Evolutionary conservation across 2,113 vertebrate species (phyloP).

Genomic region (Toxotes jaculatrix): DNA sequence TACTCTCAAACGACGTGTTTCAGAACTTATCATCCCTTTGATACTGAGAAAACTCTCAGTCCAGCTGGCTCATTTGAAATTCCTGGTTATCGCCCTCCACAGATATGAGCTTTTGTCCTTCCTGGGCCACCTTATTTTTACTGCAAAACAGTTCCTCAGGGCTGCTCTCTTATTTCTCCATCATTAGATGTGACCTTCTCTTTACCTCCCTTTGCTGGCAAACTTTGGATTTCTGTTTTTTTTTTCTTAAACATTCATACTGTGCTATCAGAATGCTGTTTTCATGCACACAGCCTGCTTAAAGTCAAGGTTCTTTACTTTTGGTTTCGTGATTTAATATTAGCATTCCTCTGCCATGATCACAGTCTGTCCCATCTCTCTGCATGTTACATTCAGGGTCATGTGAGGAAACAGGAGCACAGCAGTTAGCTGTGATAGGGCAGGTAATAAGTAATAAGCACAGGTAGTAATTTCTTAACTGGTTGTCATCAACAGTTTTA

Average conservation of each 20-base stretch:
- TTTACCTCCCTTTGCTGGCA: background rate
- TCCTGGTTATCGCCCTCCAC: background rate
- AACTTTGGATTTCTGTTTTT: background rate
- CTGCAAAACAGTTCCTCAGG: no score
- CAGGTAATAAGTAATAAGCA: background rate
- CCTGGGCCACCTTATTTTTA: slow-evolving; percentile 5
- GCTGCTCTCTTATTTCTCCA: background rate
- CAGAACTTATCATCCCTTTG: background rate
- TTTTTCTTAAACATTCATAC: no score
- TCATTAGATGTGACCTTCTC: slow-evolving; percentile 7
- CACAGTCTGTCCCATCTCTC: background rate
- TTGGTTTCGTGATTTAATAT: background rate
- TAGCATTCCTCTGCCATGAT: background rate
- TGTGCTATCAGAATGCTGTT: no score
- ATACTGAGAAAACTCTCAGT: background rate
- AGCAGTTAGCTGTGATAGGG: background rate
- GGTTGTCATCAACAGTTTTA: no score
- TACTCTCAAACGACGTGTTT: background rate
- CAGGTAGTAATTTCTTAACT: no score
- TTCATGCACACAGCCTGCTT: no score
- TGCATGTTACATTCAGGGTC: background rate
- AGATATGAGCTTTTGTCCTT: slow-evolving; percentile 7
- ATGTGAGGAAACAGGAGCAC: background rate
- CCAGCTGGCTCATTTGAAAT: background rate
- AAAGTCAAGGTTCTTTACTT: background rate